A percentile compares a stretch with the other conserved stretches of the same genome.
Evolutionary conservation across 2,797 vertebrate genomes (phyloP).

Genomic region (Pelodytes ibericus): DNA sequence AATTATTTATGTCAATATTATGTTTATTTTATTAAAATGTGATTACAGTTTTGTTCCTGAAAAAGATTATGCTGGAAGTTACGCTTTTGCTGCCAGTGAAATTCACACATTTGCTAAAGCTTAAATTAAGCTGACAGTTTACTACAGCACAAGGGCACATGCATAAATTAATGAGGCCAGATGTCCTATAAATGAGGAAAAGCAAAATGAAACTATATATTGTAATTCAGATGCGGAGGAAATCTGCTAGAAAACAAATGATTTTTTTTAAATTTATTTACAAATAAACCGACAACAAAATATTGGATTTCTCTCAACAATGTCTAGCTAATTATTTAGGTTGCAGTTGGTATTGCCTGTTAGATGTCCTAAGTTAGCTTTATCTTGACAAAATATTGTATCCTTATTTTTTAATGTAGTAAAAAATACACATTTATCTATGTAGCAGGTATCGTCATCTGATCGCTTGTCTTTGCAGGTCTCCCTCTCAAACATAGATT

Average conservation of each 20-base stretch:
- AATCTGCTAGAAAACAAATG: slow-evolving; percentile 28
- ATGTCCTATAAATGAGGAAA: slow-evolving; percentile 48
- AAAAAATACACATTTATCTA: too few species aligned
- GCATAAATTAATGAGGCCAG: slow-evolving; percentile 53
- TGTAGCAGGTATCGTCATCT: too few species aligned
- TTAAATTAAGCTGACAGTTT: slow-evolving; percentile 51
- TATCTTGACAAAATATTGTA: too few species aligned
- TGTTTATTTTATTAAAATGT: slow-evolving; percentile 34
- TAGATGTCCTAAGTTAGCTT: too few species aligned
- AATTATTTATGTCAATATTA: slow-evolving; percentile 3
- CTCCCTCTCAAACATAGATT: too few species aligned
- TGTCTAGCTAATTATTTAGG: background rate
- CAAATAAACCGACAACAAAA: background rate
- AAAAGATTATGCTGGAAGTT: slow-evolving; percentile 27
- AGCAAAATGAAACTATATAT: slow-evolving; percentile 33
- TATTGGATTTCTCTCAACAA: background rate
- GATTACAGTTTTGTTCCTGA: slow-evolving; percentile 22
- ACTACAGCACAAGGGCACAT: slow-evolving; percentile 45
- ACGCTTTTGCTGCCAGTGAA: slow-evolving; percentile 40
- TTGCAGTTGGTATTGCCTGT: too few species aligned
- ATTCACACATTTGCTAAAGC: slow-evolving; percentile 41
- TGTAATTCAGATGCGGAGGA: slow-evolving; percentile 18
- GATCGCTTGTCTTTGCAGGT: too few species aligned
- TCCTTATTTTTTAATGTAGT: too few species aligned
- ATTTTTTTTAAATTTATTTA: background rate